Base-by-base conservation (phyloP, 1,140 invertebrate genomes). In the Manduca sexta region DNA sequence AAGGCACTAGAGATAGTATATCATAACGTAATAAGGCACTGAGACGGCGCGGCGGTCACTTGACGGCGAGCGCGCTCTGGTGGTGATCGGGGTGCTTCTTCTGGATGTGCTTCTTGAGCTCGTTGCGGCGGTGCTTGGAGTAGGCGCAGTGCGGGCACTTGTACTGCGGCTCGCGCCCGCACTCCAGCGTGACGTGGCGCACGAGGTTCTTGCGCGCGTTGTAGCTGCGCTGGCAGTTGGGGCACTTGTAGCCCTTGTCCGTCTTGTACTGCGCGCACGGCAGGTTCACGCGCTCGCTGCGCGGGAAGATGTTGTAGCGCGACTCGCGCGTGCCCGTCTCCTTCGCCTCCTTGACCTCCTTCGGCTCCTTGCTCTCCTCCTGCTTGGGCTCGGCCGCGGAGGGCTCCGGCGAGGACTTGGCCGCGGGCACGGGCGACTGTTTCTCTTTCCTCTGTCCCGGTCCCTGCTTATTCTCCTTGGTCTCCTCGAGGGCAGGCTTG, bases 161-260 rank as follows among this genome's bases (percentile, higher is more conserved):
- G 78, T 91, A 91, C 69, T 90, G 88, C 11, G 91, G 90, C 49
- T 89, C 88, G 70, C 88, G 88, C n/a, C 91, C 90, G 69, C 91
- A 92, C 71, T 93, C 91, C 51, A 90, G 85, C 57, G 88, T 88
- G 52, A 90, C 82, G 75, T 92, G 91, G 5, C 90, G 88, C 56
- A 88, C 89, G 30, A 91, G 78, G 55, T 90, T 91, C 60, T 88
- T 86, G 59, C 88, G 87, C 56, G 86, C 87, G 78, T 87, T 88
- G 75, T 89, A 89, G 60, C 81, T 87, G 47, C 89, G 88, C 62
- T 88, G 85, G 65, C 88, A 90, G 64, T 86, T 86, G 40, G 81
- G 76, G 56, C 85, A 87, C 41, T 73, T 70, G 72, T 82, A 87
- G 35, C 79, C 74, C 59, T 82, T 80, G 16, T 84, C 72, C 21